Evolutionary conservation across 2,113 vertebrate species (phyloP), one percentile per base, ranked within the genome.

Genomic region (Elachura formosa): DNA sequence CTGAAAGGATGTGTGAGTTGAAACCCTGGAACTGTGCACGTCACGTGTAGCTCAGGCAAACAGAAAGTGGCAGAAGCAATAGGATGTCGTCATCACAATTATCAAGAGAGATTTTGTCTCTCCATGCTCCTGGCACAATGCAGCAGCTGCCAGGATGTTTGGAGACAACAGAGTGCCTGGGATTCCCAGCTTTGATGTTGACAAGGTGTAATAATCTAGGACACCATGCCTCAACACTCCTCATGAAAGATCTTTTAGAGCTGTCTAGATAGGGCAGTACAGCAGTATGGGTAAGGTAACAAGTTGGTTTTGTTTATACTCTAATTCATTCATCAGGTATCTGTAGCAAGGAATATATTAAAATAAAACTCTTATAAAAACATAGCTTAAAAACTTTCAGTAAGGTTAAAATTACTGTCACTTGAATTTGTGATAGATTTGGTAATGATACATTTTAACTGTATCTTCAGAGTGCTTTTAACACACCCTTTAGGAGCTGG

Each of bases 131-230:
- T 52, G 19, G 40, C 43, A 52, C 28, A 82, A 16, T 14, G 28
- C 21, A 74, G 55, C 31, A 80, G 48, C 56, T 89, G 51, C 45
- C 45, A 43, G 43, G 29, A 41, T 52, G 24, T 72, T 75, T 82
- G 40, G 49, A 85, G 66, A 75, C 19, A 71, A 10, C 11, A 21
- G 0, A 58, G 18, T 36, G 18, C 12, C 12, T 61, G 2, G 3
- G 24, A 91, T 61, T 20, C 11, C 7, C 29, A 84, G 10, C 19
- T 74, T 49, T 77, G 49, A 84, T 43, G 19, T 28, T 81, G 34
- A 62, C 0, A 0, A 72, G 19, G 28, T 13, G 13, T 1, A 6
- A 14, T 46, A 64, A 11, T 24, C 24, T 55, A 15, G 85, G 21
- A 63, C 11, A 64, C 14, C 10, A 24, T 1, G 4, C 14, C 36